A percentile compares a stretch with the other conserved stretches of the same genome.
Conservation (phyloP, 1,140 invertebrate genomes). For the Lycorma delicatula region DNA sequence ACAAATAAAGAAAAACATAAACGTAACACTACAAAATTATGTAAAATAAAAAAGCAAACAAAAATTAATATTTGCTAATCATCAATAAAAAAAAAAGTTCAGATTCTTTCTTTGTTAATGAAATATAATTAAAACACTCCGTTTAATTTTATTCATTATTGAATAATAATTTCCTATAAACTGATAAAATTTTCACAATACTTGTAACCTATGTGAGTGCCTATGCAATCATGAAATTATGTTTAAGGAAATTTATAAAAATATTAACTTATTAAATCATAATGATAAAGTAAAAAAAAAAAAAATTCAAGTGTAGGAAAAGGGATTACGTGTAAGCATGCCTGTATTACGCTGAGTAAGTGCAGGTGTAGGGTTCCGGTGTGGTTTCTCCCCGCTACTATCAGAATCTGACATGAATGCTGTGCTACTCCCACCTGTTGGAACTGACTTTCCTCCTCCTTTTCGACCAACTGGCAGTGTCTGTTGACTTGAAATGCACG, state of each 20-base stretch:
- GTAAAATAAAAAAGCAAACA: too few species aligned
- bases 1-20: too few species aligned
- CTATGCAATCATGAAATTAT: neutral
- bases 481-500: conserved; percentile 38
- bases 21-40: too few species aligned
- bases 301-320: neutral
- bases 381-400: conserved; percentile 25
- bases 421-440: conserved; percentile 17
- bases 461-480: conserved; percentile 33
- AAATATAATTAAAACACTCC: too few species aligned
- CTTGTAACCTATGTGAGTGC: too few species aligned
- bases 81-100: too few species aligned
- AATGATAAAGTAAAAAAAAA: neutral
- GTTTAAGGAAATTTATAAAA: neutral
- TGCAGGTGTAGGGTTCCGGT: conserved; percentile 12
- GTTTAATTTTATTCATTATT: too few species aligned
- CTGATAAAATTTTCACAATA: too few species aligned
- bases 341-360: conserved; percentile 18
- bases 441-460: conserved; percentile 3
- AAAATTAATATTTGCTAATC: too few species aligned
- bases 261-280: neutral
- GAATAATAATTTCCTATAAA: too few species aligned
- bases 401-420: conserved; percentile 27
- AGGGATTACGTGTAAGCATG: neutral
- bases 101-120: too few species aligned